phyloP scores from a whole-genome alignment of 2,113 vertebrate species.

The Rhinichthys klamathensis region DNA sequence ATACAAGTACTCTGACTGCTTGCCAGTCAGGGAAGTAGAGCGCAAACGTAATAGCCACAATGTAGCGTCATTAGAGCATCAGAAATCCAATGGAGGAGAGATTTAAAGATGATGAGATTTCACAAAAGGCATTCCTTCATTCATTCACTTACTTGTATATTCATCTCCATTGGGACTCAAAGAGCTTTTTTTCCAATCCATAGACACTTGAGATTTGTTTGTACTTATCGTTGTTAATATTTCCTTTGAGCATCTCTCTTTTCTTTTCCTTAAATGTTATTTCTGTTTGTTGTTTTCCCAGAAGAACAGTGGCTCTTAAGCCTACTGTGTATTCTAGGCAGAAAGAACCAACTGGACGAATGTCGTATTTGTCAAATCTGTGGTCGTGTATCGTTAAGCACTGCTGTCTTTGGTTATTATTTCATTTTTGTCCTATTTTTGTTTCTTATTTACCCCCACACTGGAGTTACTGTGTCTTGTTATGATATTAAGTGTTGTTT shows the following conservation, averaged over 20 bases:
- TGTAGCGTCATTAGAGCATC: constrained; percentile 28
- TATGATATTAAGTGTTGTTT: constrained; percentile 60
- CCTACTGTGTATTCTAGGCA: constrained; percentile 39
- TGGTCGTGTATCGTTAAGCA: constrained; percentile 81
- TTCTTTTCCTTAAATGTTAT: constrained; percentile 7
- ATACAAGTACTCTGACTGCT: background rate
- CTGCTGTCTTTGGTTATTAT: constrained; percentile 66
- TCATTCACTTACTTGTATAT: background rate
- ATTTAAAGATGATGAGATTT: constrained; percentile 6
- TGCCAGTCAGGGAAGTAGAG: background rate
- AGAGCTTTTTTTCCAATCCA: constrained; percentile 43
- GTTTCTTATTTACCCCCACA: constrained; percentile 80
- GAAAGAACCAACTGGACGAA: constrained; percentile 60
- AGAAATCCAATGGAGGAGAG: constrained; percentile 1
- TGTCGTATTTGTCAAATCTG: constrained; percentile 68
- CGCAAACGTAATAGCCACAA: constrained; percentile 30
- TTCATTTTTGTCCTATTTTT: constrained; percentile 51
- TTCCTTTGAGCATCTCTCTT: background rate
- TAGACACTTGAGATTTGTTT: constrained; percentile 45
- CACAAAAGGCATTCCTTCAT: constrained; percentile 12
- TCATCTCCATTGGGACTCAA: constrained; percentile 40
- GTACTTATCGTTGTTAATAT: background rate
- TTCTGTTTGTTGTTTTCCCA: background rate
- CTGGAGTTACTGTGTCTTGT: constrained; percentile 80
- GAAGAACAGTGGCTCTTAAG: constrained; percentile 27